Evolutionary conservation across 2,113 vertebrate genomes (phyloP).

Genomic region (Corythoichthys intestinalis): DNA sequence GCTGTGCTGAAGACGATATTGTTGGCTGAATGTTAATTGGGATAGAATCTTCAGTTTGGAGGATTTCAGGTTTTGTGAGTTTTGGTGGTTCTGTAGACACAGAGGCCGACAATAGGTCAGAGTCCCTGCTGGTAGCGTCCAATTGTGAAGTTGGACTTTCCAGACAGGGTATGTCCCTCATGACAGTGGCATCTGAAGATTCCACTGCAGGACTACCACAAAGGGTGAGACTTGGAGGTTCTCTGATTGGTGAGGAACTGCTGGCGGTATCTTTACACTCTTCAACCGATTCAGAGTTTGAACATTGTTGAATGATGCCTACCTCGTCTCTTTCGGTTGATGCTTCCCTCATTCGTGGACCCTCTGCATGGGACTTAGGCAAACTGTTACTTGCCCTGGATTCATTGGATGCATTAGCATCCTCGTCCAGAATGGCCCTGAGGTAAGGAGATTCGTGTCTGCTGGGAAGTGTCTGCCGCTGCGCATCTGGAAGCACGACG

Average conservation of each 20-base stretch:
- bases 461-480: conserved; percentile 64
- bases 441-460: conserved; percentile 79
- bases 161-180: conserved; percentile 33
- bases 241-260: conserved; percentile 61
- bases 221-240: conserved; percentile 41
- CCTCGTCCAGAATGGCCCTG: conserved; percentile 85
- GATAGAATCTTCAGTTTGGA: conserved; percentile 35
- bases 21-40: conserved; percentile 16
- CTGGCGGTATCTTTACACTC: conserved; percentile 62
- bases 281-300: conserved; percentile 63
- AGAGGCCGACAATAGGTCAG: conserved; percentile 31
- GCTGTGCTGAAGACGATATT: conserved; percentile 2
- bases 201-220: conserved; percentile 38
- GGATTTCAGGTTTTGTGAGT: conserved; percentile 17
- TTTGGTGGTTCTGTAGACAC: conserved; percentile 24
- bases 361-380: conserved; percentile 72
- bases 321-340: conserved; percentile 61
- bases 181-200: conserved; percentile 30
- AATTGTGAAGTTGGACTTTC: conserved; percentile 33
- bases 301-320: conserved; percentile 33
- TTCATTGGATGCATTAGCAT: conserved; percentile 77
- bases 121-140: conserved; percentile 48
- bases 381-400: conserved; percentile 72
- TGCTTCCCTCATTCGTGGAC: conserved; percentile 71
- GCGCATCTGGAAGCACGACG: conserved; percentile 75